Evolutionary conservation across 2,888 invertebrate species (phyloP), one percentile per base, ranked within the genome.

Genomic region (Baronia brevicornis): DNA sequence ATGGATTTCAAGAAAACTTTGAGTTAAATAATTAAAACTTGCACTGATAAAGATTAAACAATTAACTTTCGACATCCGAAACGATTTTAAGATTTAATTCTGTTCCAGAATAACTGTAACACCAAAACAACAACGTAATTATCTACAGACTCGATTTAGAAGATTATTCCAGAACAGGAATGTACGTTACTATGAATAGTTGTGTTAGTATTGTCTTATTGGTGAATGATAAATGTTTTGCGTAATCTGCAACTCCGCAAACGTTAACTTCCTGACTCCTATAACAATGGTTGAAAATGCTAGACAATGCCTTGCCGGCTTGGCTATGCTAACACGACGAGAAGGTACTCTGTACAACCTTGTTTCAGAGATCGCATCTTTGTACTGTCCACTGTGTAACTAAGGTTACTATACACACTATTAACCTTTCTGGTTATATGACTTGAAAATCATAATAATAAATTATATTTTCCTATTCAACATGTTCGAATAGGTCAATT

Each of bases 301-400:
- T 53, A 61, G 54, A 70, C 66, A 69, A 71, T 62, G 55, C 44
- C 39, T 36, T 51, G 52, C 50, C 59, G 56, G 56, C 45, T 53
- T 63, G 53, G 61, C 61, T 65, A 60, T n/a, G 58, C 51, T 62
- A 68, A 63, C 52, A 61, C n/a, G n/a, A n/a, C n/a, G n/a, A n/a
- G n/a, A n/a, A n/a, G n/a, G 53, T 47, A 42, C 39, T 32, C 34
- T 22, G 21, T 31, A 36, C 53, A 62, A 51, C 67, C 65, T 68
- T 62, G 64, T 44, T 43, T 57, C 48, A 41, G 41, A 39, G 49
- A 41, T 51, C 44, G 39, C 42, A 14, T 37, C 28, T 31, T 22
- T 28, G 5, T 23, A 32, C 12, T 28, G n/a, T 19, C 22, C 31
- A 31, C 12, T 20, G 15, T 7, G 21, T 10, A 10, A 5, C 14